phyloP scores from a whole-genome alignment of 2,888 invertebrate genomes.

The Selenia dentaria region DNA sequence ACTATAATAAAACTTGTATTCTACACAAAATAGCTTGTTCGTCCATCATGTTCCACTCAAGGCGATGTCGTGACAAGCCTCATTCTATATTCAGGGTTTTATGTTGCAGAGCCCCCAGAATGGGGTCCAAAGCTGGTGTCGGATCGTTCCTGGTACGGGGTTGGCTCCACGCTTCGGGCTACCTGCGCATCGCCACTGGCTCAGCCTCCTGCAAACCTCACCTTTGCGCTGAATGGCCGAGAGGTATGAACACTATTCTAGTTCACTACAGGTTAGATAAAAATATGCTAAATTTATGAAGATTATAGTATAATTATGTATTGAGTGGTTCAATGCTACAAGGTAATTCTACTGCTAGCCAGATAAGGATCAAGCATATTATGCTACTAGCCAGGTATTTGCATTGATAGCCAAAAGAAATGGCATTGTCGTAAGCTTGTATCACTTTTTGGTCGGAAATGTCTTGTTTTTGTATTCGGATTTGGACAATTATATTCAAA shows the following conservation, averaged over 20 bases:
- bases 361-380: too few relatives aligned
- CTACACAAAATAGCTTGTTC: slow-evolving; percentile 6
- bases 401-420: too few relatives aligned
- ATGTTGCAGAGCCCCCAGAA: slow-evolving; percentile 86
- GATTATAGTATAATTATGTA: too few relatives aligned
- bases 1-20: slow-evolving; percentile 9
- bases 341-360: too few relatives aligned
- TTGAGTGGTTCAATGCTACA: too few relatives aligned
- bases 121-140: slow-evolving; percentile 87
- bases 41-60: slow-evolving; percentile 22
- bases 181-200: slow-evolving; percentile 88
- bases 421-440: too few relatives aligned
- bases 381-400: too few relatives aligned
- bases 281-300: too few relatives aligned
- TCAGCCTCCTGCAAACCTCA: slow-evolving; percentile 88
- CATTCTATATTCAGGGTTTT: slow-evolving; percentile 29
- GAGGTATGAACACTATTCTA: slow-evolving; percentile 60
- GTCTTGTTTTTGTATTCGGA: too few relatives aligned
- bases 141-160: slow-evolving; percentile 88
- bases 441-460: too few relatives aligned
- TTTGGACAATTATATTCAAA: too few relatives aligned
- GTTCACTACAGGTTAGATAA: too few relatives aligned
- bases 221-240: slow-evolving; percentile 88
- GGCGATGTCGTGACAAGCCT: slow-evolving; percentile 23
- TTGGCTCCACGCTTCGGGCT: slow-evolving; percentile 87